Conservation (phyloP, 2,113 vertebrate species). For the Vulpes lagopus region DNA sequence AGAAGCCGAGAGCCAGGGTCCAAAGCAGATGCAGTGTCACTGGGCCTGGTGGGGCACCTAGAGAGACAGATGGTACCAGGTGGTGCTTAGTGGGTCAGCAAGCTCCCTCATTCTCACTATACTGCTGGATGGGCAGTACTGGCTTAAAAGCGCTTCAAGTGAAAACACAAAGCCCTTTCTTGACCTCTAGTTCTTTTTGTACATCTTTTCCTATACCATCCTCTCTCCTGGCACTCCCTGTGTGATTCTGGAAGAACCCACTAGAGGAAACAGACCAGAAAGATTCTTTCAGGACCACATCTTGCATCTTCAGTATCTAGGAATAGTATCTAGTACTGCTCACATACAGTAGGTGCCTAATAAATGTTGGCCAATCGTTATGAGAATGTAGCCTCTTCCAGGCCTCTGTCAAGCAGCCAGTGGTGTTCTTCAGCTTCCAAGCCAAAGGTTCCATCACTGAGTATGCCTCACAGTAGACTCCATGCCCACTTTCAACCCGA, state of each 20-base stretch:
- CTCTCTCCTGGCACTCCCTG: not conserved
- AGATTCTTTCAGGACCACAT: not conserved
- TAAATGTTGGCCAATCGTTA: not conserved
- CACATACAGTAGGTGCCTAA: not conserved
- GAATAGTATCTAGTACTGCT: not conserved
- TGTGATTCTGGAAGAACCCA: not conserved
- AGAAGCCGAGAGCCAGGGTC: not conserved
- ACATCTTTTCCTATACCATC: not conserved
- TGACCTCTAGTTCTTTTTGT: not conserved
- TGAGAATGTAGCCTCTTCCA: not conserved
- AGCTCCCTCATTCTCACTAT: not conserved
- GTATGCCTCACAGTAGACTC: not conserved
- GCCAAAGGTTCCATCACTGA: not conserved
- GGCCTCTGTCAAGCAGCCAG: not conserved
- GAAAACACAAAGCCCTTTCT: not conserved
- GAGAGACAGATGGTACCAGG: not conserved
- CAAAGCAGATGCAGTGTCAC: not conserved
- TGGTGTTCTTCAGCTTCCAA: not conserved
- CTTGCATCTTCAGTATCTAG: not conserved
- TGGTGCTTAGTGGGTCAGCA: not conserved
- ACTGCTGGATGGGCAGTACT: not conserved
- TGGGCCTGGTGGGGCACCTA: not conserved
- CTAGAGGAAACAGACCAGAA: not conserved
- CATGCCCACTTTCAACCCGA: not conserved
- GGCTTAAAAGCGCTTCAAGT: not conserved